phyloP scores from a whole-genome alignment of 2,888 invertebrate species.

The Caenorhabditis sp. region DNA sequence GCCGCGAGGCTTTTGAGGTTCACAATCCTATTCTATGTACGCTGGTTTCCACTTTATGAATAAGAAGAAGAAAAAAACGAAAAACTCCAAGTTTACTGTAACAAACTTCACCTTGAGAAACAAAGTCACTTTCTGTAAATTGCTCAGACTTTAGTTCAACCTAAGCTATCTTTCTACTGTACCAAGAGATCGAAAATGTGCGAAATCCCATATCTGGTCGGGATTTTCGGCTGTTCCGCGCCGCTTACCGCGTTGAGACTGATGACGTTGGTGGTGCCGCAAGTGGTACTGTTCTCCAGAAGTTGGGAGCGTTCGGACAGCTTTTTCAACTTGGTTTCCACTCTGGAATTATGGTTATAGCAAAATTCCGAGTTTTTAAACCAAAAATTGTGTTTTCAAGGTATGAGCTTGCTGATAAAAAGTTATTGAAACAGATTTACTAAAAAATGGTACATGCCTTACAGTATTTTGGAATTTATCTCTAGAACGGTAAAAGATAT shows the following conservation, averaged over 20 bases:
- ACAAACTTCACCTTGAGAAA: constrained; percentile 35
- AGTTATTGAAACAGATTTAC: too few species aligned
- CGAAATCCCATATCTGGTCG: neutral
- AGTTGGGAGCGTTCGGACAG: constrained; percentile 78
- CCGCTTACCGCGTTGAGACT: constrained; percentile 40
- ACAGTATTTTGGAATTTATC: too few species aligned
- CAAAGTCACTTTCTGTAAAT: constrained; percentile 43
- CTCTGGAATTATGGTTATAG: too few species aligned
- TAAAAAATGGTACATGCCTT: too few species aligned
- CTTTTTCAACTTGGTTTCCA: constrained; percentile 78
- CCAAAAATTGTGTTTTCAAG: too few species aligned
- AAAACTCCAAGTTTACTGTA: neutral
- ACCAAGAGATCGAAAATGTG: neutral
- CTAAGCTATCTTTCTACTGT: neutral
- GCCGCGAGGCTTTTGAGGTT: too few species aligned
- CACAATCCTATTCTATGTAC: too few species aligned
- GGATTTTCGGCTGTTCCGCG: neutral
- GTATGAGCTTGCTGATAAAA: too few species aligned
- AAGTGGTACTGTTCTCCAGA: constrained; percentile 68
- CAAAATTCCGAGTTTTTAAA: too few species aligned
- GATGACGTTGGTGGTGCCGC: constrained; percentile 45
- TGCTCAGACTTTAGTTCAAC: neutral
- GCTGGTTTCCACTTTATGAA: too few species aligned
- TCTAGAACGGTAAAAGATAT: too few species aligned
- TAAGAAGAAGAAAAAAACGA: neutral